Conservation (phyloP, 2,888 invertebrate species). For the Danaus chrysippus region DNA sequence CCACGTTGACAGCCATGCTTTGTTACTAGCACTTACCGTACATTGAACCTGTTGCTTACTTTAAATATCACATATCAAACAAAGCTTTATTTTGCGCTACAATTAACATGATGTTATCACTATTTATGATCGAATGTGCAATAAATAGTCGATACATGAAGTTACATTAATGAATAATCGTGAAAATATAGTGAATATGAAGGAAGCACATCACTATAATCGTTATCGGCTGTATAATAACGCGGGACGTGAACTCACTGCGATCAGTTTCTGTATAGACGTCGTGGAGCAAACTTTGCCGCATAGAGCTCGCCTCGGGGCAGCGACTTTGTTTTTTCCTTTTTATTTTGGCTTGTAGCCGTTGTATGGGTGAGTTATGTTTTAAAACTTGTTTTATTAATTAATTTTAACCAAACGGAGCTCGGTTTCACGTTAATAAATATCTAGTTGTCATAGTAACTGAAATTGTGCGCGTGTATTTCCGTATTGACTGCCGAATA, state of each 20-base stretch:
- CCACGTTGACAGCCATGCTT: slow-evolving; percentile 13
- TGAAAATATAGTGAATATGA: slow-evolving; percentile 11
- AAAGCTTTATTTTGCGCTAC: background rate
- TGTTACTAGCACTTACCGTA: background rate
- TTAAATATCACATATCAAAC: background rate
- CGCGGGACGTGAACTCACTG: slow-evolving; percentile 48
- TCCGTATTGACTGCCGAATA: slow-evolving; percentile 18
- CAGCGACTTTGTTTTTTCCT: slow-evolving; percentile 68
- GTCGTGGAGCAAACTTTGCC: slow-evolving; percentile 49
- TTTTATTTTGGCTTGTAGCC: slow-evolving; percentile 80
- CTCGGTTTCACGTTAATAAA: background rate
- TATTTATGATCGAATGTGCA: too few species aligned
- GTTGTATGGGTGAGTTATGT: slow-evolving; percentile 76
- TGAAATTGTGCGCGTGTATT: slow-evolving; percentile 27
- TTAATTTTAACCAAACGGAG: background rate
- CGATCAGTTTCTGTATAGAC: slow-evolving; percentile 69
- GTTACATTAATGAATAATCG: background rate
- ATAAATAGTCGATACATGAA: too few species aligned
- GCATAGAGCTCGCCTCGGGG: slow-evolving; percentile 65
- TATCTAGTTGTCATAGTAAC: slow-evolving; percentile 26
- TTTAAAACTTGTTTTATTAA: slow-evolving; percentile 26
- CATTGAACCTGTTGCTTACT: slow-evolving; percentile 6
- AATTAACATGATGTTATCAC: too few species aligned
- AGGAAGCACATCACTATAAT: slow-evolving; percentile 30
- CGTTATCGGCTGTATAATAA: slow-evolving; percentile 50